phyloP scores from a whole-genome alignment of 2,888 invertebrate genomes.

The Perizoma affinitatum region DNA sequence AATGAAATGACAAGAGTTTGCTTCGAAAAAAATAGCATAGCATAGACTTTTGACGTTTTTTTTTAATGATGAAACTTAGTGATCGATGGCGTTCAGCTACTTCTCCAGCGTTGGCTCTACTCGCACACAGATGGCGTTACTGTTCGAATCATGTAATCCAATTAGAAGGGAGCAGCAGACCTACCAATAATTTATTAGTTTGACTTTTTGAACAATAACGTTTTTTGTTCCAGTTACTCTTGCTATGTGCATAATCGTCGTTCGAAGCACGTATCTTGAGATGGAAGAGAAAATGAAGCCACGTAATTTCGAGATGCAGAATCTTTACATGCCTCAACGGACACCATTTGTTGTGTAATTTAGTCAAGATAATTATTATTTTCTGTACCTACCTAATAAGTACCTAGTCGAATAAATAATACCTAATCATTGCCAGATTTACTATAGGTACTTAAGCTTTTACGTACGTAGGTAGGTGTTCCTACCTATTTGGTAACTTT shows the following conservation, averaged over 20 bases:
- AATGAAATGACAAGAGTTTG: no score
- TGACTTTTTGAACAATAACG: not conserved
- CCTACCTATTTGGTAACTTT: no score
- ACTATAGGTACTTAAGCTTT: no score
- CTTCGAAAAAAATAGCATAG: not conserved
- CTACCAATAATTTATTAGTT: no score
- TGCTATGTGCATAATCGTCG: constrained; percentile 62
- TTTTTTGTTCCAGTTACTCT: constrained; percentile 59
- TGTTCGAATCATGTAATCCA: no score
- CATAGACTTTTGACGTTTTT: no score
- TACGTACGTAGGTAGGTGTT: no score
- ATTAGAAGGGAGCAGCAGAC: no score
- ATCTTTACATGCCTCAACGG: constrained; percentile 54
- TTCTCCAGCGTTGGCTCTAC: not conserved
- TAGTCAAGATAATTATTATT: not conserved
- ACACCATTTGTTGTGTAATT: constrained; percentile 48
- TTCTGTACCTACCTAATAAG: no score
- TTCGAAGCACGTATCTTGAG: constrained; percentile 66
- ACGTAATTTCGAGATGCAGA: constrained; percentile 62
- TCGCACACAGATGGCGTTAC: constrained; percentile 9
- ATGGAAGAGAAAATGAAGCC: constrained; percentile 67
- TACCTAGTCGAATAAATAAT: no score
- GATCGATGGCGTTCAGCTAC: not conserved
- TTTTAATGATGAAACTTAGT: not conserved
- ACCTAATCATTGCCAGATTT: no score